Percentiles rank a stretch among this genome's conserved stretches.
Conservation (phyloP, 2,113 vertebrate species). For the Osmerus eperlanus region DNA sequence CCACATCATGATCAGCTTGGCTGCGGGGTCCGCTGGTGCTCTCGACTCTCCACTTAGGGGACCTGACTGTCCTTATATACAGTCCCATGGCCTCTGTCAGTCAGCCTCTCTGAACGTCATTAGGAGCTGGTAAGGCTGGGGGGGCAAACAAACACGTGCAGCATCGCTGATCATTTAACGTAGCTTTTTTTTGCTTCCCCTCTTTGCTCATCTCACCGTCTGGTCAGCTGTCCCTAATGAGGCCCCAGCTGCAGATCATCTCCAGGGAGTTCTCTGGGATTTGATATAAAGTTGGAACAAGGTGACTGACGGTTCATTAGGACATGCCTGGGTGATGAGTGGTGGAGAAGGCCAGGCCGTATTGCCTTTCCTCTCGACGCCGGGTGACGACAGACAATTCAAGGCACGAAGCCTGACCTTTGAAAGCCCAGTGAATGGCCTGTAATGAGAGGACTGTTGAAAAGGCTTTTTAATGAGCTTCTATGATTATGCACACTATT, state of each 20-base stretch:
- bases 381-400: slow-evolving; percentile 8
- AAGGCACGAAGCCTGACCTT: slow-evolving; percentile 12
- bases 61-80: slow-evolving; percentile 46
- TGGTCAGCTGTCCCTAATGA: slow-evolving; percentile 44
- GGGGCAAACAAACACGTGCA: not conserved
- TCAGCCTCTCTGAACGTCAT: not conserved
- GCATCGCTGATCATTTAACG: slow-evolving; percentile 22
- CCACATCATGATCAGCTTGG: slow-evolving; percentile 42
- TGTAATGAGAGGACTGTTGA: slow-evolving; percentile 27
- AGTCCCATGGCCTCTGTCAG: not conserved
- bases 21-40: slow-evolving; percentile 24
- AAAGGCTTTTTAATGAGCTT: slow-evolving; percentile 47
- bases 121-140: not conserved
- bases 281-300: slow-evolving; percentile 42
- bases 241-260: slow-evolving; percentile 36
- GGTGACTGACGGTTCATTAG: slow-evolving; percentile 31
- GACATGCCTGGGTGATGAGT: slow-evolving; percentile 44
- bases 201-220: not conserved
- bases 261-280: slow-evolving; percentile 44
- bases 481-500: not conserved
- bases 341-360: slow-evolving; percentile 9
- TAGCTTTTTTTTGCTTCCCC: not conserved
- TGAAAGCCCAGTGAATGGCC: slow-evolving; percentile 6
- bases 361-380: not conserved
- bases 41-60: not conserved